Evolutionary conservation across 2,113 vertebrate species (phyloP).

Genomic region (Centropus unirufus): DNA sequence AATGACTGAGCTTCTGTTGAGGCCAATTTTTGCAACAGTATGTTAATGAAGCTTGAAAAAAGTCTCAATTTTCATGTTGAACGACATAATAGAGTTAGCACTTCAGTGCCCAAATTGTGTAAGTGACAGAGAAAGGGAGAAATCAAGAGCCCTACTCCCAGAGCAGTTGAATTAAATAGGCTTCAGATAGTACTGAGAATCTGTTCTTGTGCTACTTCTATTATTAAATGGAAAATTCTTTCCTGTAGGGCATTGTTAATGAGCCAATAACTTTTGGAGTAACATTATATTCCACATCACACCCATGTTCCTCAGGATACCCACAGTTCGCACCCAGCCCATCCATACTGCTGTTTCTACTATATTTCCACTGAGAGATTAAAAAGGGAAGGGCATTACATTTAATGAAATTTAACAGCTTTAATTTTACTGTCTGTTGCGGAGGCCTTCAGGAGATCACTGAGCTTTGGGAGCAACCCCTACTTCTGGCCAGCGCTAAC

Average conservation of each 20-base stretch:
- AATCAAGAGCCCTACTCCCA: constrained; percentile 46
- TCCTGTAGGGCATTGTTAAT: constrained; percentile 49
- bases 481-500: neutral
- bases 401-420: neutral
- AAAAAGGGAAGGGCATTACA: neutral
- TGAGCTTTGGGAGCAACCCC: neutral
- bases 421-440: neutral
- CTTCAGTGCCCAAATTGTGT: constrained; percentile 63
- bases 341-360: neutral
- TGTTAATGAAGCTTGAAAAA: constrained; percentile 55
- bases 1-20: constrained; percentile 39
- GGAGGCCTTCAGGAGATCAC: neutral
- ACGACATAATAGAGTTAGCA: constrained; percentile 61
- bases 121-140: constrained; percentile 49
- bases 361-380: neutral
- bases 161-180: constrained; percentile 52
- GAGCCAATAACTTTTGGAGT: constrained; percentile 34
- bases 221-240: constrained; percentile 45
- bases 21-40: constrained; percentile 37
- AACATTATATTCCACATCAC: neutral
- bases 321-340: neutral
- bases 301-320: neutral
- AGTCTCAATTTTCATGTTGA: constrained; percentile 46
- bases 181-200: constrained; percentile 45
- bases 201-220: constrained; percentile 18